phyloP scores from a whole-genome alignment of 2,797 vertebrate species.

The Carcharodon carcharias region DNA sequence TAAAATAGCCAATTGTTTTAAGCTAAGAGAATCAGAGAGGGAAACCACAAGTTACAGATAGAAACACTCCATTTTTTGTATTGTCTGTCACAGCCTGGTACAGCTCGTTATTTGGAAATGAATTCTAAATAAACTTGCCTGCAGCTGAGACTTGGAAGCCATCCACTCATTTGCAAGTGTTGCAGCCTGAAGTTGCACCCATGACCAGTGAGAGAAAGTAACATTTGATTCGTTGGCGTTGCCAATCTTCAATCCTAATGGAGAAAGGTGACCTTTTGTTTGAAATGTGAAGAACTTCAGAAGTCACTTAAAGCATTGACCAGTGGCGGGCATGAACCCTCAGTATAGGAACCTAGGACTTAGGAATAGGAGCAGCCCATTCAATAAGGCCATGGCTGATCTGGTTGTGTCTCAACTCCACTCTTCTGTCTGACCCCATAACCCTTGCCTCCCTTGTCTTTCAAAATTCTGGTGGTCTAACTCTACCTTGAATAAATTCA shows the following conservation, averaged over 20 bases:
- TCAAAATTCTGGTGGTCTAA: too few relatives aligned
- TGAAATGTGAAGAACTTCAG: not conserved
- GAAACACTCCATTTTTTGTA: not conserved
- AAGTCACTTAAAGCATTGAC: not conserved
- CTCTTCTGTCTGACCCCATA: too few relatives aligned
- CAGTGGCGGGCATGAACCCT: not conserved
- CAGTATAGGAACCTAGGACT: not conserved
- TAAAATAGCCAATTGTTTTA: not conserved
- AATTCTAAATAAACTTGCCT: not conserved
- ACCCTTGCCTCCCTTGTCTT: too few relatives aligned
- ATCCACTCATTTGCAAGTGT: not conserved
- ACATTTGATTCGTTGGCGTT: not conserved
- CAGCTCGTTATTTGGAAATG: not conserved
- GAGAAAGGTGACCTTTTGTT: not conserved
- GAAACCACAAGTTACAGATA: not conserved
- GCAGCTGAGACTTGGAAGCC: not conserved
- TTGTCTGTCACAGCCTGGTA: not conserved
- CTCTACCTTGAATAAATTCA: too few relatives aligned
- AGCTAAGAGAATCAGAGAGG: not conserved
- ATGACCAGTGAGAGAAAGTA: not conserved
- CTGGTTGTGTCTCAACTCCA: too few relatives aligned
- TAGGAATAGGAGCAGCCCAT: too few relatives aligned
- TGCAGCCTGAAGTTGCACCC: not conserved
- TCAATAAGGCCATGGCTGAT: too few relatives aligned
- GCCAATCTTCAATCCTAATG: not conserved